Evolutionary conservation across 2,797 vertebrate species (phyloP).

Genomic region (Knipowitschia caucasica): DNA sequence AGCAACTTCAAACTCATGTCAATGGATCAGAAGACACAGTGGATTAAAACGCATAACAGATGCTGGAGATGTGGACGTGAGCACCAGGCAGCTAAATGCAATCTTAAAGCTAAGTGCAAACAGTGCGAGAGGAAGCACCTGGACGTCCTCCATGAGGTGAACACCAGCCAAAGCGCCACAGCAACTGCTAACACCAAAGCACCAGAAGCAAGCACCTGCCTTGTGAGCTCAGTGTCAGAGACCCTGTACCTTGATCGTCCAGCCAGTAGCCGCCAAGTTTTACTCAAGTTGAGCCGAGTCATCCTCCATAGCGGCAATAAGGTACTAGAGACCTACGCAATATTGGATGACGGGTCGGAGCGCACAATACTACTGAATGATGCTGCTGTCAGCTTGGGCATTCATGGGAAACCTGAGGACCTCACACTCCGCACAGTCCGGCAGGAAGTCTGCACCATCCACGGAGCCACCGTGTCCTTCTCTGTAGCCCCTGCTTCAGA

Average conservation of each 20-base stretch:
- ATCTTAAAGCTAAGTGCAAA: slow-evolving; percentile 14
- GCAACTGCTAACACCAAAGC: not conserved
- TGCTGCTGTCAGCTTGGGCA: not conserved
- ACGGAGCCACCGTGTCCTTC: slow-evolving; percentile 11
- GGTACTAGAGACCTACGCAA: slow-evolving; percentile 9
- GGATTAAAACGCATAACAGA: slow-evolving; percentile 10
- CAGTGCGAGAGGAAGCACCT: slow-evolving; percentile 18
- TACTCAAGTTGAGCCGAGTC: slow-evolving; percentile 18
- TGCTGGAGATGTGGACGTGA: slow-evolving; percentile 23
- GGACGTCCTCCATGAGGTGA: slow-evolving; percentile 13
- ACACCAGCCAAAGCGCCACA: not conserved
- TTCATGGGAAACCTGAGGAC: slow-evolving; percentile 7
- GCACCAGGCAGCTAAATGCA: slow-evolving; percentile 11
- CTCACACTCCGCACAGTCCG: slow-evolving; percentile 9
- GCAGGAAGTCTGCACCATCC: slow-evolving; percentile 10
- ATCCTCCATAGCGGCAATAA: not conserved
- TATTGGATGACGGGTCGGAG: slow-evolving; percentile 4
- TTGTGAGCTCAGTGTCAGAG: slow-evolving; percentile 5
- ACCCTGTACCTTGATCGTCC: slow-evolving; percentile 16
- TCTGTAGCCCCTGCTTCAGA: not conserved
- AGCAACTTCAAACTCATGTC: slow-evolving; percentile 22
- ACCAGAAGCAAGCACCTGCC: not conserved
- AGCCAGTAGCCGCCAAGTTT: slow-evolving; percentile 2
- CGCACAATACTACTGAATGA: slow-evolving; percentile 10
- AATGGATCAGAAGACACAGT: slow-evolving; percentile 7